Percentiles rank a stretch among this genome's conserved stretches.
Evolutionary conservation across 2,797 vertebrate species (phyloP).

Genomic region (Sebastes oblongus): DNA sequence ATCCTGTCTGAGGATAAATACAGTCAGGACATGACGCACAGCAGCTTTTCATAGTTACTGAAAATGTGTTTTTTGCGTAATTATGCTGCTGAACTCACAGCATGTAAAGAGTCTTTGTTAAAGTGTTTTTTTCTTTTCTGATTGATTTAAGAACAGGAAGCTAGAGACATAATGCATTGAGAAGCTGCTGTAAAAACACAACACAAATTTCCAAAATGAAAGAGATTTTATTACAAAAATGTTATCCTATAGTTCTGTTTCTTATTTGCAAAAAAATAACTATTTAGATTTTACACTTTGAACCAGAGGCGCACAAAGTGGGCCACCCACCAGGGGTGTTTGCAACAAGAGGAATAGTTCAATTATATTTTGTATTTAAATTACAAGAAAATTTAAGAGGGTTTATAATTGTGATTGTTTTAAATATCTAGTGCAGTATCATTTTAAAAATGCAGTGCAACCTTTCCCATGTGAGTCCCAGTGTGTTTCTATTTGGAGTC

Average conservation of each 20-base stretch:
- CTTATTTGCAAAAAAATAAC: neutral
- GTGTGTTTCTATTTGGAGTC: conserved; percentile 20
- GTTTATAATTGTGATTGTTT: neutral
- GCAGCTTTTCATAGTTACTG: neutral
- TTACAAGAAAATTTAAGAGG: neutral
- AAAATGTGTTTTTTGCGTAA: neutral
- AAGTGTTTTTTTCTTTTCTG: neutral
- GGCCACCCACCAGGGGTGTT: neutral
- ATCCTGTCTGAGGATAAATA: conserved; percentile 7
- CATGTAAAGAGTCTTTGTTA: neutral
- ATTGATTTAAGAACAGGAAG: neutral
- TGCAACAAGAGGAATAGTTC: neutral
- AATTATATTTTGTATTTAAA: neutral
- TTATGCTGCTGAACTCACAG: neutral
- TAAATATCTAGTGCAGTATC: neutral
- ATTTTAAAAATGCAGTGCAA: neutral
- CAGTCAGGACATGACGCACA: neutral
- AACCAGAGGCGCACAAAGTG: neutral
- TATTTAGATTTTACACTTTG: neutral
- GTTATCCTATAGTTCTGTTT: neutral
- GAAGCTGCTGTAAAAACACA: neutral
- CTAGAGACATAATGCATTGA: neutral
- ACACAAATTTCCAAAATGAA: neutral
- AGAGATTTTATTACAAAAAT: neutral
- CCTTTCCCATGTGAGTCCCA: neutral